phyloP scores from a whole-genome alignment of 2,888 invertebrate species.

The Carcina quercana region DNA sequence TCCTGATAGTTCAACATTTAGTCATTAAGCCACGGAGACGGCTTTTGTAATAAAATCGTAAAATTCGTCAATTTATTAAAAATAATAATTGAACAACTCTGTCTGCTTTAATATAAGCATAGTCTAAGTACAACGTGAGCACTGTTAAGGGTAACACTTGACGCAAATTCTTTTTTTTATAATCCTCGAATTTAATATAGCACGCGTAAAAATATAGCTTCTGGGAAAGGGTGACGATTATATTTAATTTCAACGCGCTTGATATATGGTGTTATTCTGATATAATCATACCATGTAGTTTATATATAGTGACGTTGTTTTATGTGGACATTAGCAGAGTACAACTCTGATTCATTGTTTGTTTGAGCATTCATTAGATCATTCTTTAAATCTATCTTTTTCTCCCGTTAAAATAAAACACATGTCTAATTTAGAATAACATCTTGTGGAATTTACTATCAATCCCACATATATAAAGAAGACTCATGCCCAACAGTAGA shows the following conservation, averaged over 20 bases:
- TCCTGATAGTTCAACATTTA: too few species aligned
- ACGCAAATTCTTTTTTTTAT: constrained; percentile 58
- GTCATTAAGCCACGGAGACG: too few species aligned
- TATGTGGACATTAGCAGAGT: neutral
- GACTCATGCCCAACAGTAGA: neutral
- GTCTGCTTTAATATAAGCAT: too few species aligned
- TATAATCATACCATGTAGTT: neutral
- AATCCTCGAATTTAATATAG: constrained; percentile 60
- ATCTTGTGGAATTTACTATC: neutral
- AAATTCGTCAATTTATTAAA: too few species aligned
- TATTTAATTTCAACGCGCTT: constrained; percentile 43
- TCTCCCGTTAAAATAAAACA: neutral
- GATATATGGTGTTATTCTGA: constrained; percentile 4
- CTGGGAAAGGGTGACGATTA: constrained; percentile 33
- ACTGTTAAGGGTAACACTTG: constrained; percentile 49
- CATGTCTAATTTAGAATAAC: neutral
- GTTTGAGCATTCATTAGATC: neutral
- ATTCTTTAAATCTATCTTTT: too few species aligned
- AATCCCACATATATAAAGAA: neutral
- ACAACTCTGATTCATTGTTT: neutral
- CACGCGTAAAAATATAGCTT: constrained; percentile 49
- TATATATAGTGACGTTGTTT: neutral
- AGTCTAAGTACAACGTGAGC: too few species aligned
- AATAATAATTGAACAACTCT: too few species aligned
- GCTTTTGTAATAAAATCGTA: too few species aligned